These are phyloP conservation scores for Sprattus sprattus DNA, from an alignment of 2,113 vertebrate species.

Conservation along the genomic window DNA sequence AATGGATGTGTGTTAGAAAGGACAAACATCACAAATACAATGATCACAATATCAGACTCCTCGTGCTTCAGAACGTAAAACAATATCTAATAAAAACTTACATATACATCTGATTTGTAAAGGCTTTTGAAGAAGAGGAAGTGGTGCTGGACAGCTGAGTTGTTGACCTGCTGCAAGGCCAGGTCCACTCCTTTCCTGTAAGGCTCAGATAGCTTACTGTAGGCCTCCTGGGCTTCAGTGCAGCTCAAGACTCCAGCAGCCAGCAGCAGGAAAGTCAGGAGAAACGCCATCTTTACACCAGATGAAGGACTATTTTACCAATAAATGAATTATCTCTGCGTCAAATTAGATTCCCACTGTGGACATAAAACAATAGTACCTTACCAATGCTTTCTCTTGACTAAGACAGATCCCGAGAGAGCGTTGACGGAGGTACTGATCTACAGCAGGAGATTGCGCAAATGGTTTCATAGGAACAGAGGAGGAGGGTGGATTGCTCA, in stretches of 20 bases:
- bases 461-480: background rate
- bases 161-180: slow-evolving; percentile 59
- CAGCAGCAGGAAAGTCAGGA: slow-evolving; percentile 42
- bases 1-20: background rate
- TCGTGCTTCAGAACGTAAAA: background rate
- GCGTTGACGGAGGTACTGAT: background rate
- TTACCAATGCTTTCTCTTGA: background rate
- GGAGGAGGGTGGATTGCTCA: background rate
- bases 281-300: slow-evolving; percentile 48
- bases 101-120: slow-evolving; percentile 54
- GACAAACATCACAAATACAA: background rate
- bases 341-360: background rate
- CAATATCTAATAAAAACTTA: slow-evolving; percentile 41
- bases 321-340: background rate
- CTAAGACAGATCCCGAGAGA: background rate
- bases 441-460: background rate
- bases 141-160: slow-evolving; percentile 51
- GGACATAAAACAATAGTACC: background rate
- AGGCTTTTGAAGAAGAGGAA: slow-evolving; percentile 66
- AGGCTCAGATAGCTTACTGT: slow-evolving; percentile 48
- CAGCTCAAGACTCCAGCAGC: slow-evolving; percentile 29
- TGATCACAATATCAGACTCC: background rate
- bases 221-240: slow-evolving; percentile 43
- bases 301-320: background rate
- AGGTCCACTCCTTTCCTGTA: slow-evolving; percentile 67